A percentile compares a stretch with the other conserved stretches of the same genome.
Evolutionary conservation across 2,888 invertebrate species (phyloP).

Genomic region (Listrodromus nycthemerus): DNA sequence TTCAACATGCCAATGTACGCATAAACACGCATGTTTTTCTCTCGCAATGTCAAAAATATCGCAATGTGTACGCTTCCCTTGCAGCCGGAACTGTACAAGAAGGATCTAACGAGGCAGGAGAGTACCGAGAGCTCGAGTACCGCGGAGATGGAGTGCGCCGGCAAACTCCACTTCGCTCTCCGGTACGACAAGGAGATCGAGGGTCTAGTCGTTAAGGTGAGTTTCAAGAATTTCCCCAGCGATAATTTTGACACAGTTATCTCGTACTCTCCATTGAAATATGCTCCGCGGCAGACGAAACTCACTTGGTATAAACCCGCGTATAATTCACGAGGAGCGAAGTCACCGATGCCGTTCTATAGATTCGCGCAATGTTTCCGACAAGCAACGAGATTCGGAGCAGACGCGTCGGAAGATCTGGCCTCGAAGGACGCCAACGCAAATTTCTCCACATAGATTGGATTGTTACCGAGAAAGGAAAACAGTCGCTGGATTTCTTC

Average conservation of each 20-base stretch:
- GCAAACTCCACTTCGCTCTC: constrained; percentile 92
- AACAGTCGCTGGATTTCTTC: not conserved
- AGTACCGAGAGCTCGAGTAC: constrained; percentile 89
- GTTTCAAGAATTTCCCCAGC: constrained; percentile 64
- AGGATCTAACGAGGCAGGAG: constrained; percentile 90
- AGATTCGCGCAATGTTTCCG: not conserved
- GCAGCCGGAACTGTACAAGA: constrained; percentile 92
- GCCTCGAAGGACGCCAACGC: constrained; percentile 12
- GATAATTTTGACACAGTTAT: constrained; percentile 26
- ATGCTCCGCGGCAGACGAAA: not conserved
- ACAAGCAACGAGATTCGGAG: not conserved
- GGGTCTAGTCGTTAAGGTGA: constrained; percentile 92
- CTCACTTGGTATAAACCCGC: not conserved
- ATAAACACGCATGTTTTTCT: not conserved
- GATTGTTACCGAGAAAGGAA: not conserved
- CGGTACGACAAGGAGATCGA: constrained; percentile 93
- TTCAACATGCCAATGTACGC: too few relatives aligned
- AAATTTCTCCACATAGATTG: not conserved
- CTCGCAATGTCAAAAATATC: not conserved
- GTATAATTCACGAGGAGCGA: not conserved
- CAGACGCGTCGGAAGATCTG: not conserved
- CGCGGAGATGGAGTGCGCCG: constrained; percentile 90
- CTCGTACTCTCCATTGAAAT: not conserved
- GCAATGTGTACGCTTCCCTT: constrained; percentile 66
- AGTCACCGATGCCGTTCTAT: not conserved